A percentile compares a stretch with the other conserved stretches of the same genome.
phyloP scores from a whole-genome alignment of 2,113 vertebrate genomes.

The Anguilla japonica region DNA sequence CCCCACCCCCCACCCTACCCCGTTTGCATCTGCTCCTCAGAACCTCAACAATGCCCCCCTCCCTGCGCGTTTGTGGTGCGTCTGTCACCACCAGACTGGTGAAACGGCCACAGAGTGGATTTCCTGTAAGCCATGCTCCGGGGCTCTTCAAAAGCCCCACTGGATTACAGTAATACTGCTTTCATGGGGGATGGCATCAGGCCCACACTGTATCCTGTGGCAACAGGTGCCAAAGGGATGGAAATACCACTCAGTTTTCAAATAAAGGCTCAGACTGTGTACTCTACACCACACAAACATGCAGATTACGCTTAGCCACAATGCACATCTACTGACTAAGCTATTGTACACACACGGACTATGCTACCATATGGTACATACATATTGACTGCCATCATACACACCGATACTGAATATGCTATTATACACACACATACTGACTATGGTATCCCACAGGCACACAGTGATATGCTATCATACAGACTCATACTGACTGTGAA shows the following conservation, averaged over 20 bases:
- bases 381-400: too few relatives aligned
- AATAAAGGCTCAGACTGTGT: neutral
- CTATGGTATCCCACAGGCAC: too few relatives aligned
- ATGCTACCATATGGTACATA: too few relatives aligned
- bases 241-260: neutral
- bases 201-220: neutral
- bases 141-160: neutral
- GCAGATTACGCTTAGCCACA: neutral
- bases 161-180: constrained; percentile 3
- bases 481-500: too few relatives aligned
- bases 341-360: neutral
- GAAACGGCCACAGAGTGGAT: neutral
- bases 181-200: neutral
- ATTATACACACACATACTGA: too few relatives aligned
- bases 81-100: neutral
- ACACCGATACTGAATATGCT: too few relatives aligned
- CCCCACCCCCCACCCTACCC: neutral
- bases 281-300: neutral
- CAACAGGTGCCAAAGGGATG: neutral
- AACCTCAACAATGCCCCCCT: constrained; percentile 10
- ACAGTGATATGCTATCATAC: too few relatives aligned
- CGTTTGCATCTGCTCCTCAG: constrained; percentile 14
- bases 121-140: neutral
- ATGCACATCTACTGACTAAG: neutral
- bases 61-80: neutral